These are phyloP conservation scores for Aradus depressus DNA, from an alignment of 2,888 invertebrate species.

Conservation along the genomic window DNA sequence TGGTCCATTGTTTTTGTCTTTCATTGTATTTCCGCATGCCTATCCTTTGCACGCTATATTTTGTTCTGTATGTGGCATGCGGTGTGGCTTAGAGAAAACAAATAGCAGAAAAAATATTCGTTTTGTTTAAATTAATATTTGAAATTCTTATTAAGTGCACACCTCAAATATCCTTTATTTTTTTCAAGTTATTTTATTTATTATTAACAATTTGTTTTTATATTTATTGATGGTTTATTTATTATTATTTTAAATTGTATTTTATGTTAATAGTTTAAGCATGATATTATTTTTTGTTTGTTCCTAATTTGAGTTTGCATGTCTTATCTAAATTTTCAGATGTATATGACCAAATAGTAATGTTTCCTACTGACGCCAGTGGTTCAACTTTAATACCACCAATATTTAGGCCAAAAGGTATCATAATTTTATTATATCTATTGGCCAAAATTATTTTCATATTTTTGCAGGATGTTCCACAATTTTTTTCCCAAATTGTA, in stretches of 20 bases:
- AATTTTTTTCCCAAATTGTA: no score
- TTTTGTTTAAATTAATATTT: no score
- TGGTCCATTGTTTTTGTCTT: background rate
- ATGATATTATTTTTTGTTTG: constrained; percentile 23
- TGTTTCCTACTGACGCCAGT: constrained; percentile 63
- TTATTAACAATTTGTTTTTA: no score
- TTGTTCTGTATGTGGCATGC: no score
- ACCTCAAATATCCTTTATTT: constrained; percentile 2
- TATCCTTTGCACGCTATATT: constrained; percentile 1
- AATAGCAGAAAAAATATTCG: no score
- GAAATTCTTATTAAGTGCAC: no score
- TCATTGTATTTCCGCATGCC: constrained; percentile 10
- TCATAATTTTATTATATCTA: constrained; percentile 11
- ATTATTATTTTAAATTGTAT: background rate
- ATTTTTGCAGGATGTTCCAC: no score
- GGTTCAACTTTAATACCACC: constrained; percentile 59
- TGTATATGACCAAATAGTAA: constrained; percentile 59
- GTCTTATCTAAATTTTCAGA: constrained; percentile 48
- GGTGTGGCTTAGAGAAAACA: no score
- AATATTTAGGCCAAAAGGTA: constrained; percentile 61
- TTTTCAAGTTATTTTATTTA: no score
- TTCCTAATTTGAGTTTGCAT: constrained; percentile 24
- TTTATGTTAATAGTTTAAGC: constrained; percentile 1
- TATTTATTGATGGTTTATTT: background rate
- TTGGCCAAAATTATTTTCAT: background rate